Evolutionary conservation across 2,797 vertebrate species (phyloP), one percentile per base, ranked within the genome.

Genomic region (Limnodromus scolopaceus): DNA sequence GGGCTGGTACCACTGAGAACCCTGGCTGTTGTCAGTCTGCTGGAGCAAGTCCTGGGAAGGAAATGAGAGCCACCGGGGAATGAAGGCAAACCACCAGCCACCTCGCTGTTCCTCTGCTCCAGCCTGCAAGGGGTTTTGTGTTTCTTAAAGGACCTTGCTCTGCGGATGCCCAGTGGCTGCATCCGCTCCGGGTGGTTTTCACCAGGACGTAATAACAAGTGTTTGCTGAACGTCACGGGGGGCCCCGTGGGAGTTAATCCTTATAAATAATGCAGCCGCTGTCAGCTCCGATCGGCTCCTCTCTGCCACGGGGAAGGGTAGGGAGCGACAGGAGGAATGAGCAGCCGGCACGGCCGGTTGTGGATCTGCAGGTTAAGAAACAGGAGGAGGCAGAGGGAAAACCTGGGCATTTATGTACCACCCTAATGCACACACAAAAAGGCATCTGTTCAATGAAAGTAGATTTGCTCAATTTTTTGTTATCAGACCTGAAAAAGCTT

Each of bases 201-300:
- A 17, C 57, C 9, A 18, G 72, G 76, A 49, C 45, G 70, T 63
- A 89, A 80, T 36, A 71, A 77, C 55, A 82, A 91, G 81, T 38
- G 78, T 68, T 82, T 58, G 60, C 68, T 61, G 71, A 85, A 23
- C 41, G 36, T 68, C 74, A 34, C 23, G 43, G 88, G 36, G 30
- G 91, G 36, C 69, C 88, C 87, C 8, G 2, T 45, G 85, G 89
- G 95, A 84, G 51, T 57, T 81, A 58, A 70, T 87, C 88, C 72
- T 38, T 58, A 80, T 92, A 89, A 96, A 98, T 94, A 95, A 97
- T 78, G 86, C 6, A 92, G 83, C 45, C 16, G 2, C 68, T 95
- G 95, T 92, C 97, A 95, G 38, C 61, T 97, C 76, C 16, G 11
- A 58, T 95, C 92, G 88, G 75, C 91, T 64, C 94, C 79, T 63